These are phyloP conservation scores for Sarcophaga rosellei DNA, from an alignment of 2,888 invertebrate genomes.

Conservation along the genomic window DNA sequence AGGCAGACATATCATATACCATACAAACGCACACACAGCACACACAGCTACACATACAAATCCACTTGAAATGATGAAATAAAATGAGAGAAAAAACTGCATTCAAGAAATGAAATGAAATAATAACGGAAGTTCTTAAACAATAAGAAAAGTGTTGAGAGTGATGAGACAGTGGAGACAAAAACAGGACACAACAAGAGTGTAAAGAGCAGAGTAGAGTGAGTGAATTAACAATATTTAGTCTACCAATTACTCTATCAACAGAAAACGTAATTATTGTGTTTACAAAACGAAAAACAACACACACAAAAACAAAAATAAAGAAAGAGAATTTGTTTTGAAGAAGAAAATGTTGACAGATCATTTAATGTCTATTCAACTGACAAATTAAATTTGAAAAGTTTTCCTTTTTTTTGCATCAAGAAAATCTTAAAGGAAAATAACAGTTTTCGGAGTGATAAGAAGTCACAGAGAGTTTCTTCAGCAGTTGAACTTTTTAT, in stretches of 20 bases:
- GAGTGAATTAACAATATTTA: slow-evolving; percentile 18
- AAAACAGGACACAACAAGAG: too few relatives aligned
- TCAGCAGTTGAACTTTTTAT: too few relatives aligned
- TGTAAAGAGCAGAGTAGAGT: not conserved
- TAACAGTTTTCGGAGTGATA: too few relatives aligned
- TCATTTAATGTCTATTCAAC: not conserved
- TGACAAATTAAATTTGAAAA: slow-evolving; percentile 18
- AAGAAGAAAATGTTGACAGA: not conserved
- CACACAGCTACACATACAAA: not conserved
- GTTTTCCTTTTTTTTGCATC: too few relatives aligned
- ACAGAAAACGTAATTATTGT: not conserved
- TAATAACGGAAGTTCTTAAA: slow-evolving; percentile 27
- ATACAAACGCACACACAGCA: not conserved
- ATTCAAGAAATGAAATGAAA: not conserved
- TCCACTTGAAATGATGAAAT: not conserved
- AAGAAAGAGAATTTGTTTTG: too few relatives aligned
- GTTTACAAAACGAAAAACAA: not conserved
- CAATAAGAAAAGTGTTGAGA: not conserved
- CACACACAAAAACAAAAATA: not conserved
- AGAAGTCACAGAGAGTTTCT: too few relatives aligned
- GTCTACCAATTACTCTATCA: slow-evolving; percentile 25
- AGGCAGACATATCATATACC: not conserved
- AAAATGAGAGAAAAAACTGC: not conserved
- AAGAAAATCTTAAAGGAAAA: too few relatives aligned
- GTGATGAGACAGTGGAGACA: not conserved